Evolutionary conservation across 1,140 invertebrate genomes (phyloP), one percentile per base, ranked within the genome.

Genomic region (Pantala flavescens): DNA sequence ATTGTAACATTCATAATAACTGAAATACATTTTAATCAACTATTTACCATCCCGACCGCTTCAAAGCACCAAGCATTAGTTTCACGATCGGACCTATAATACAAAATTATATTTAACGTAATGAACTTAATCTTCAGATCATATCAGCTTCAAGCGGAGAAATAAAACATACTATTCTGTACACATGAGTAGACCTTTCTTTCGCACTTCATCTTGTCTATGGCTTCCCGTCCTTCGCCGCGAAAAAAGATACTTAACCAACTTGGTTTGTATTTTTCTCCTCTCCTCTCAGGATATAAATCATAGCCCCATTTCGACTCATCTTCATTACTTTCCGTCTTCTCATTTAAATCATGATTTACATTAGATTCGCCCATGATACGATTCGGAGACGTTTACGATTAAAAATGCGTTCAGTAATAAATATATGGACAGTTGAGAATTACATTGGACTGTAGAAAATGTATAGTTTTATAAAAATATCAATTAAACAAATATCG

Each of bases 271-370:
- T 83, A 87, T 73, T 84, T 83, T 72, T 78, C 80, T 14, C 89
- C 89, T 79, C 87, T 87, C 78, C 95, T 87, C 82, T 96, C 91
- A 10, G 94, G 95, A 82, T 93, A 97, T 43, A 96, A 86, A 85
- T 94, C 92, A 80, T 91, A 93, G 74, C 92, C 91, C 87, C 77
- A 83, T 28, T 79, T 72, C 10, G 75, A 74, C 24, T 72, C 23
- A 14, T 16, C 71, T 23, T 72, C 71, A 24, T 16, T 42, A 7
- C n/a, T 72, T 11, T 70, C 63, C 63, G 2, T 70, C 11, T 36
- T 36, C 2, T 36, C 28, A 36, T 9, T 36, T 5, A 5, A 2
- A 2, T 36, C 28, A 36, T 36, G 28, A 14, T 7, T 12, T 16
- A 12, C 5, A 12, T 63, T 63, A 14, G 5, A 16, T 63, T 63